phyloP scores from a whole-genome alignment of 64 coral and sea anemone species.

The Porites australiensis region DNA sequence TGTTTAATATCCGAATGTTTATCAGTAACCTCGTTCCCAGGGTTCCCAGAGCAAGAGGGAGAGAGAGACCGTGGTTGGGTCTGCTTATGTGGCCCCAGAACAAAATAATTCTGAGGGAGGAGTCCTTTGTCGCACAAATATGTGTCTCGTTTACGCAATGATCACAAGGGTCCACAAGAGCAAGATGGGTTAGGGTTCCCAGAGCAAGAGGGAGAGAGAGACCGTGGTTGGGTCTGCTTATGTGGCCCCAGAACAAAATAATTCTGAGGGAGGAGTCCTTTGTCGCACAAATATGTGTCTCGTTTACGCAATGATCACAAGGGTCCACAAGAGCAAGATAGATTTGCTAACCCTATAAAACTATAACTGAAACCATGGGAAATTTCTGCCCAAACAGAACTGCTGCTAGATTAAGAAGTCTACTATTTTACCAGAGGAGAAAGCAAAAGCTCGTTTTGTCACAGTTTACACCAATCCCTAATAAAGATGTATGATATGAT shows the following conservation, averaged over 20 bases:
- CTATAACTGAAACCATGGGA: neutral
- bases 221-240: too few relatives aligned
- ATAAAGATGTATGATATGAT: neutral
- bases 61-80: too few relatives aligned
- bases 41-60: too few relatives aligned
- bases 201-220: too few relatives aligned
- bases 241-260: too few relatives aligned
- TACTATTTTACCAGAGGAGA: neutral
- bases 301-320: neutral
- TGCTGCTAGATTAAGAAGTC: neutral
- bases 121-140: neutral
- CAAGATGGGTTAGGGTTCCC: too few relatives aligned
- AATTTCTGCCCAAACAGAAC: neutral
- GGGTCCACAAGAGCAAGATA: neutral
- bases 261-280: too few relatives aligned
- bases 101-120: too few relatives aligned
- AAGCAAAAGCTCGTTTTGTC: too few relatives aligned
- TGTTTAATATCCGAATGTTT: too few relatives aligned
- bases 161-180: neutral
- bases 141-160: neutral
- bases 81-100: too few relatives aligned
- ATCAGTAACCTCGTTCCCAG: too few relatives aligned
- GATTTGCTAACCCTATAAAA: neutral
- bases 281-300: neutral
- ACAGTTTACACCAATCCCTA: neutral